These are phyloP conservation scores for Anthrax anthrax DNA, from an alignment of 2,888 invertebrate genomes.

Conservation along the genomic window DNA sequence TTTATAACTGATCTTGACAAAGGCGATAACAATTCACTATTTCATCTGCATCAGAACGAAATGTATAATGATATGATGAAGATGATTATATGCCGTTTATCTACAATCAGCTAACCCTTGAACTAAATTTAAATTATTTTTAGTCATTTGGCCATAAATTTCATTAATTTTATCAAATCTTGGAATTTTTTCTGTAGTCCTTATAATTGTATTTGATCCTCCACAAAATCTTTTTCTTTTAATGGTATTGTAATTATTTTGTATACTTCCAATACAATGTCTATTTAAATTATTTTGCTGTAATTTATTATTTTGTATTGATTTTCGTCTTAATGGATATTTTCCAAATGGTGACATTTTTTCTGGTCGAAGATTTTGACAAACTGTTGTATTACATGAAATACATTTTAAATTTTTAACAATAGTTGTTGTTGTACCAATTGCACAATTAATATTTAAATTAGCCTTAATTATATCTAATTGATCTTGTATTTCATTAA, in stretches of 20 bases:
- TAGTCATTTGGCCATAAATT: conserved; percentile 12
- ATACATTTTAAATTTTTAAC: conserved; percentile 20
- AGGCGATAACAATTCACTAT: too few relatives aligned
- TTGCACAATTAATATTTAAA: conserved; percentile 19
- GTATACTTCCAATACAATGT: not conserved
- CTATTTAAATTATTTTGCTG: not conserved
- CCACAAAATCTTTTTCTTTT: conserved; percentile 14
- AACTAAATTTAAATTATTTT: conserved; percentile 2
- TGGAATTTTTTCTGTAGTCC: conserved; percentile 17
- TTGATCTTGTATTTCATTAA: conserved; percentile 17
- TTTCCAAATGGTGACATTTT: conserved; percentile 7
- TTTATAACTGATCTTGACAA: too few relatives aligned
- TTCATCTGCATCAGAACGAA: too few relatives aligned
- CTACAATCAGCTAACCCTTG: conserved; percentile 12
- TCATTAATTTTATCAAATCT: conserved; percentile 17
- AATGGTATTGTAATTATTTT: not conserved
- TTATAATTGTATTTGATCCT: conserved; percentile 13
- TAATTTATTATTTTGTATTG: conserved; percentile 13
- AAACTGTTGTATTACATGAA: conserved; percentile 22
- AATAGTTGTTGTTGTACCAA: conserved; percentile 22
- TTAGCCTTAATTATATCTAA: conserved; percentile 6
- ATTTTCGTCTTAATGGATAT: conserved; percentile 14
- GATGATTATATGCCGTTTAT: too few relatives aligned
- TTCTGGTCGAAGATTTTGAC: conserved; percentile 11
- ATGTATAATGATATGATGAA: too few relatives aligned